Evolutionary conservation across 2,113 vertebrate genomes (phyloP), one percentile per base, ranked within the genome.

Genomic region (Caloenas nicobarica): DNA sequence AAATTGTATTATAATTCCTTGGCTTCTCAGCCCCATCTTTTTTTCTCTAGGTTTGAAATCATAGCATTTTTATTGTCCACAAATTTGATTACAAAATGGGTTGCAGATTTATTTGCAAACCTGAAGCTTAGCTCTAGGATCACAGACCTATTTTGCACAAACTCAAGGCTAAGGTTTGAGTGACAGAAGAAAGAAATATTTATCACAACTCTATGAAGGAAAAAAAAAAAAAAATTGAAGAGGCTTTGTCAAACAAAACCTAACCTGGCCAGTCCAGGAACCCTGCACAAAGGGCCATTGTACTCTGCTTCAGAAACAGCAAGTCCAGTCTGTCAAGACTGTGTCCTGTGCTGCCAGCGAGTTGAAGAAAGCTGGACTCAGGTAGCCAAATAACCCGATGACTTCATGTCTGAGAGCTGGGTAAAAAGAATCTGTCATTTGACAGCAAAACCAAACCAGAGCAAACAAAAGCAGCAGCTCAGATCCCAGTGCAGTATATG

Each of bases 221-320:
- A 51, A 81, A 92, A 85, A 88, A 94, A 73, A 15, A 0, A n/a
- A 88, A 81, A 91, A 82, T 94, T 95, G 89, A 95, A 93, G 88
- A 96, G 90, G 86, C 86, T 96, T 92, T 96, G 95, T 90, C 77
- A 94, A 91, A 79, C 58, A 95, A 95, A 94, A 91, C 73, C 77
- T 68, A 92, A 91, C 92, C 88, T 92, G 81, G 60, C 73, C 0
- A 0, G 84, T 90, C 53, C 73, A 62, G 77, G 73, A 84, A 25
- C 44, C n/a, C 36, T 0, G 2, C 31, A 95, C 88, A 93, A 96
- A 94, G 81, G 23, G 44, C 28, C 62, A 94, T 93, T 94, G 83
- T 95, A 62, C 83, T 81, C 77, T 93, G 42, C 83, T 88, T 74
- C 81, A 91, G 88, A 57, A 91, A 86, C 15, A 61, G 58, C 4